Conservation (phyloP, 1,140 invertebrate genomes). For the Hypsibius dujardini region DNA sequence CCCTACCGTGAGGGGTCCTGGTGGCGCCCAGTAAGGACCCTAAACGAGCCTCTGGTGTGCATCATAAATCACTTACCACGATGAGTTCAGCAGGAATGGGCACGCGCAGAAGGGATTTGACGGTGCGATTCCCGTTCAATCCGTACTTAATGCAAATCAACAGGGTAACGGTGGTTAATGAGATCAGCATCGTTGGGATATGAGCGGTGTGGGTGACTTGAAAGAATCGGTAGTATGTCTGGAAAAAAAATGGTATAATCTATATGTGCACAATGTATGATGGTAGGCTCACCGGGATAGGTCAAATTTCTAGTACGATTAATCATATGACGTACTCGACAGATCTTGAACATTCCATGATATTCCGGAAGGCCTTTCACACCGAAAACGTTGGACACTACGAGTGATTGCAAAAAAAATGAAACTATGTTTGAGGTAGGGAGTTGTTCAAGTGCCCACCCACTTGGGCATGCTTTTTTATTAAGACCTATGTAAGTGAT, state of each 20-base stretch:
- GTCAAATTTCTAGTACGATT: too few species aligned
- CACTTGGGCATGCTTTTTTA: too few species aligned
- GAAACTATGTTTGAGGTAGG: too few species aligned
- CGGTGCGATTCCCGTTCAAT: background rate
- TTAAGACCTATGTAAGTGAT: too few species aligned
- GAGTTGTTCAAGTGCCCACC: too few species aligned
- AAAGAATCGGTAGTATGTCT: background rate
- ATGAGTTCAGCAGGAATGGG: slow-evolving; percentile 12
- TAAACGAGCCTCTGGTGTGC: background rate
- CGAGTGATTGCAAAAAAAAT: too few species aligned
- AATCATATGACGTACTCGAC: background rate
- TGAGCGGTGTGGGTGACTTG: background rate
- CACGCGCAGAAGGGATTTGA: background rate
- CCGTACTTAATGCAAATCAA: slow-evolving; percentile 5
- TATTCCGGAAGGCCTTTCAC: background rate
- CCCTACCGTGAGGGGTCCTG: too few species aligned
- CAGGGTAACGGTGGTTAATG: background rate
- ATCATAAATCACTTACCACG: slow-evolving; percentile 4
- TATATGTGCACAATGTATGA: background rate
- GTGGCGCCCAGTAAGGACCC: too few species aligned
- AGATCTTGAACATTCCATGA: background rate
- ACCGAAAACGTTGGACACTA: background rate
- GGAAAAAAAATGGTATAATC: slow-evolving; percentile 8
- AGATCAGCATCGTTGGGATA: background rate
- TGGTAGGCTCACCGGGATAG: too few species aligned